phyloP scores from a whole-genome alignment of 2,797 vertebrate species.

The Enteromius viviparus region DNA sequence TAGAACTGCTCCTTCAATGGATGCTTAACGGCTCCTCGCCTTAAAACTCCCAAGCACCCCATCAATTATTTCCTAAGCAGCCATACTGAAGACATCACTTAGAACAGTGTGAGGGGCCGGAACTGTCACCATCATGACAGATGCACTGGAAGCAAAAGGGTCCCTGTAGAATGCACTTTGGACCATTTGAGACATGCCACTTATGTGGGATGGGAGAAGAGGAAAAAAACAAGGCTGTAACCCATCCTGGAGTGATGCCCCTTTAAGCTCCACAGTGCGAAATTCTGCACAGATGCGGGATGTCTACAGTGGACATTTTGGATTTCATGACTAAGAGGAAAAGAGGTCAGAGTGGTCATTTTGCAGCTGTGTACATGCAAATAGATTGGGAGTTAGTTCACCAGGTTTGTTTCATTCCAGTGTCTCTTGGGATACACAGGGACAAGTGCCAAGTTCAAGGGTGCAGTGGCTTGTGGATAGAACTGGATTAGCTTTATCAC shows the following conservation, averaged over 20 bases:
- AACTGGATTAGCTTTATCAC: slow-evolving; percentile 15
- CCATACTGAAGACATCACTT: slow-evolving; percentile 78
- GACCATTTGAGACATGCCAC: slow-evolving; percentile 65
- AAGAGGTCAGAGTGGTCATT: neutral
- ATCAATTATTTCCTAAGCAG: slow-evolving; percentile 80
- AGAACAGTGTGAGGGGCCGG: slow-evolving; percentile 73
- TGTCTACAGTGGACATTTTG: slow-evolving; percentile 1
- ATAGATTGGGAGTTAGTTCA: neutral
- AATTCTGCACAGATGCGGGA: neutral
- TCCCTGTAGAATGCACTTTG: slow-evolving; percentile 69
- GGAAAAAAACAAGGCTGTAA: slow-evolving; percentile 1
- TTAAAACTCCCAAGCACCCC: slow-evolving; percentile 72
- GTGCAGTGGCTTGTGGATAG: slow-evolving; percentile 4
- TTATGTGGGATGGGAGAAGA: slow-evolving; percentile 29
- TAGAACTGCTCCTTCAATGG: slow-evolving; percentile 60
- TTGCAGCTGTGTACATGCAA: neutral
- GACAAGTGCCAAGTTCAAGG: slow-evolving; percentile 21
- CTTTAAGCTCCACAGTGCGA: neutral
- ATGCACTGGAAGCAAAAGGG: slow-evolving; percentile 70
- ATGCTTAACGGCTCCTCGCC: slow-evolving; percentile 64
- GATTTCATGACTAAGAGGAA: neutral
- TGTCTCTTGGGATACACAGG: neutral
- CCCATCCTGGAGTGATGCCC: slow-evolving; percentile 9
- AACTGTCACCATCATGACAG: slow-evolving; percentile 74
- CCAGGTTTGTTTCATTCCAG: neutral